Evolutionary conservation across 1,140 invertebrate species (phyloP).

Genomic region (Drosophila littoralis): DNA sequence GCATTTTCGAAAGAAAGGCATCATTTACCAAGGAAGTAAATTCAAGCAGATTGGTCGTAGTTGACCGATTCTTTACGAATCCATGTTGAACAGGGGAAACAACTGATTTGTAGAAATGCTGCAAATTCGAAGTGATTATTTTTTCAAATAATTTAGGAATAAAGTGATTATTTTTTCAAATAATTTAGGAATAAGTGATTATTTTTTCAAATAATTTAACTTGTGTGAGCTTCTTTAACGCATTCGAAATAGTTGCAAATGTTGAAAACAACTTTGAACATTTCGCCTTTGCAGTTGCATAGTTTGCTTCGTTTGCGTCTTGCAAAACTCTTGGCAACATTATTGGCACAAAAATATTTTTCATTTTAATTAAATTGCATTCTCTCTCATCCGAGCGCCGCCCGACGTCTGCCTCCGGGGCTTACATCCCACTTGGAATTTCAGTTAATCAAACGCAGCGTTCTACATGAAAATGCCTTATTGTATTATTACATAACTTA

Average conservation of each 20-base stretch:
- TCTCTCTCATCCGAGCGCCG: conserved; percentile 38
- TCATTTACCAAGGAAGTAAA: too few species aligned
- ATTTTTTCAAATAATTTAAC: too few species aligned
- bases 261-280: conserved; percentile 30
- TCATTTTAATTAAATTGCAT: conserved; percentile 80
- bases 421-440: conserved; percentile 61
- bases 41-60: too few species aligned
- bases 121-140: too few species aligned
- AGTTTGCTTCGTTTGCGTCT: neutral
- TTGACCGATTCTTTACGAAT: too few species aligned
- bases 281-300: conserved; percentile 18
- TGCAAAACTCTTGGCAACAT: conserved; percentile 35
- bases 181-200: too few species aligned
- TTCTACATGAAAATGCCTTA: conserved; percentile 75
- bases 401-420: conserved; percentile 4
- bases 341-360: conserved; percentile 62
- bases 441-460: conserved; percentile 73
- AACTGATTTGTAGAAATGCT: too few species aligned
- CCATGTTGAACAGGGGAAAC: too few species aligned
- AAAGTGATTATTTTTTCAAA: too few species aligned
- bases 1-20: too few species aligned
- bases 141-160: too few species aligned
- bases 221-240: neutral
- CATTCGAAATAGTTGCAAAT: neutral
- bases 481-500: conserved; percentile 80